These are phyloP conservation scores for Netelia melanura DNA, from an alignment of 2,888 invertebrate species.

Conservation along the genomic window DNA sequence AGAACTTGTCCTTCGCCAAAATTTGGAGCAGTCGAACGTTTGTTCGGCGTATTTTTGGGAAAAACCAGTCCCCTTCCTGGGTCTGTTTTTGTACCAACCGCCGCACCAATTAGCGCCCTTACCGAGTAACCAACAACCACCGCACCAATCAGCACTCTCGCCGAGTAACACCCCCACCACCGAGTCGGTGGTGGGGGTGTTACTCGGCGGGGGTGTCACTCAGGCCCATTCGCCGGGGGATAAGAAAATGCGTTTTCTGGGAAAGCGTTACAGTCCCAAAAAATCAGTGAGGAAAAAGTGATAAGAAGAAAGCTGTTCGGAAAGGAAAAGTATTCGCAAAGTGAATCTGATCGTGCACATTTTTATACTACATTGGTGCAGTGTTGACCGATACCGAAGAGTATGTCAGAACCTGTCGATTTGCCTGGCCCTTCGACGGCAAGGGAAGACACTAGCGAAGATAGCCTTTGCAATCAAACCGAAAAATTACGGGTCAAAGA, in stretches of 20 bases:
- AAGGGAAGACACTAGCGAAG: background rate
- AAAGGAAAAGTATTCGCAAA: background rate
- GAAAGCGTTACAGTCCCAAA: no score
- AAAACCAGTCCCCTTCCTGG: background rate
- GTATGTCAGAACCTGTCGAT: conserved; percentile 11
- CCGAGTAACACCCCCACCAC: no score
- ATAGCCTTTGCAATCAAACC: background rate
- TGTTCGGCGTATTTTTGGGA: background rate
- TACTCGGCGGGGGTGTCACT: no score
- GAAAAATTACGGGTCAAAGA: conserved; percentile 12
- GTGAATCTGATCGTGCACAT: background rate
- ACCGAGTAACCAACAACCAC: no score
- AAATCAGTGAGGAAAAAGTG: background rate
- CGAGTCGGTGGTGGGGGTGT: no score
- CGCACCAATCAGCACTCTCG: no score
- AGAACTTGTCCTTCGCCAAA: no score
- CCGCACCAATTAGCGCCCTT: no score
- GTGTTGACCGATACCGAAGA: background rate
- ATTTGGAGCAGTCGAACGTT: background rate
- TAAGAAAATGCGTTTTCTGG: no score
- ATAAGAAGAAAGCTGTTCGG: background rate
- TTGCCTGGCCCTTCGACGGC: conserved; percentile 17
- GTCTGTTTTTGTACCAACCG: no score
- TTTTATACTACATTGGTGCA: background rate
- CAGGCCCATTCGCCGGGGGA: no score